Evolutionary conservation across 2,888 invertebrate genomes (phyloP), one percentile per base, ranked within the genome.

Genomic region (Diabrotica balteata): DNA sequence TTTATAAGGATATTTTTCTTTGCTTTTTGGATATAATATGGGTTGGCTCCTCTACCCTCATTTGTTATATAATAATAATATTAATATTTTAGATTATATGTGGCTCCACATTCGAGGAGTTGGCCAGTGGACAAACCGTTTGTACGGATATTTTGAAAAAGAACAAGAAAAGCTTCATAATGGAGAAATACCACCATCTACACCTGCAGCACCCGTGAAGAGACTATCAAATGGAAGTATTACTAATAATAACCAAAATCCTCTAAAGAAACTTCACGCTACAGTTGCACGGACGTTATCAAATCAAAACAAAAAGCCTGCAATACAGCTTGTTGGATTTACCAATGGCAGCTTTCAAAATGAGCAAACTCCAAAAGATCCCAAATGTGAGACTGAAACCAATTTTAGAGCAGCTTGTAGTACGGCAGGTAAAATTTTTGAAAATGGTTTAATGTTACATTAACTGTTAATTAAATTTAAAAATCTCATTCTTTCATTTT

Each of bases 51-150:
- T n/a, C n/a, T n/a, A n/a, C n/a, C n/a, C n/a, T n/a, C n/a, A n/a
- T n/a, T n/a, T n/a, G n/a, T n/a, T n/a, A n/a, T n/a, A 17, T 17
- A 17, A 17, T 17, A 17, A 17, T 17, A 32, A 32, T 32, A 4
- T 2, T 32, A 32, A 32, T 32, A 8, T 59, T 79, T 8, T 80
- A 94, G 96, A 93, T 78, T 93, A 94, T 79, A 90, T 97, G 83
- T 96, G 96, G 94, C 87, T 97, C 0, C 97, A 97, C 82, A 93
- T 98, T 70, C 89, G 97, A 72, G 96, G 93, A 0, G 95, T 95
- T 5, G 97, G 97, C 1, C 91, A 96, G 83, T 98, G 97, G 97
- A 97, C 96, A 0, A 95, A 94, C 81, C 88, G 93, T 0, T 85
- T 97, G 0, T 93, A 95, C 80, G 88, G 90, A 2, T 95, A 95